phyloP scores from a whole-genome alignment of 2,113 vertebrate genomes.

The Paradisaea rubra region DNA sequence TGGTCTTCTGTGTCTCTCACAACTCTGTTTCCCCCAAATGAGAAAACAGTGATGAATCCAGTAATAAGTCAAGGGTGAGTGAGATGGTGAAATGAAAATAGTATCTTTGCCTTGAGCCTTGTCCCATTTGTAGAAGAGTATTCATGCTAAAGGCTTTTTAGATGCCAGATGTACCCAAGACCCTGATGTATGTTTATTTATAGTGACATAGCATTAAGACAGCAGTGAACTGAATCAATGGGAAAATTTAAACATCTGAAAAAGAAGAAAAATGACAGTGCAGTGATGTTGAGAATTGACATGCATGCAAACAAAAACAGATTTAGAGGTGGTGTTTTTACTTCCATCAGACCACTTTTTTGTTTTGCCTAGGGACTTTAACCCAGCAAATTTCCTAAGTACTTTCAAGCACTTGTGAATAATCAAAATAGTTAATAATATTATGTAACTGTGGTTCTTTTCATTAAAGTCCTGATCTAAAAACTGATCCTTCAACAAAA shows the following conservation, averaged over 20 bases:
- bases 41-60: background rate
- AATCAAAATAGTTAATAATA: background rate
- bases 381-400: background rate
- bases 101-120: background rate
- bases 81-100: constrained; percentile 6
- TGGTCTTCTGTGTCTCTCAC: background rate
- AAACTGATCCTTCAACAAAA: background rate
- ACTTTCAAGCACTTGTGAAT: background rate
- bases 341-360: background rate
- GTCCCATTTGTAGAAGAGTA: background rate
- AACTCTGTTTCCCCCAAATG: background rate
- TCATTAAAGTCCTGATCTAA: background rate
- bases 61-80: background rate
- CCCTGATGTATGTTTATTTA: background rate
- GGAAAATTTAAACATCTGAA: background rate
- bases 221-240: background rate
- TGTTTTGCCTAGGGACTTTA: background rate
- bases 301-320: background rate
- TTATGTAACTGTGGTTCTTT: background rate
- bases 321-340: background rate
- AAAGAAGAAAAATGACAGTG: background rate
- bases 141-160: background rate
- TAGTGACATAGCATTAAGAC: background rate
- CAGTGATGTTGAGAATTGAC: background rate
- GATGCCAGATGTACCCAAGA: background rate